Base-by-base conservation (phyloP, 2,797 vertebrate species). In the Chelidonichthys spinosus region DNA sequence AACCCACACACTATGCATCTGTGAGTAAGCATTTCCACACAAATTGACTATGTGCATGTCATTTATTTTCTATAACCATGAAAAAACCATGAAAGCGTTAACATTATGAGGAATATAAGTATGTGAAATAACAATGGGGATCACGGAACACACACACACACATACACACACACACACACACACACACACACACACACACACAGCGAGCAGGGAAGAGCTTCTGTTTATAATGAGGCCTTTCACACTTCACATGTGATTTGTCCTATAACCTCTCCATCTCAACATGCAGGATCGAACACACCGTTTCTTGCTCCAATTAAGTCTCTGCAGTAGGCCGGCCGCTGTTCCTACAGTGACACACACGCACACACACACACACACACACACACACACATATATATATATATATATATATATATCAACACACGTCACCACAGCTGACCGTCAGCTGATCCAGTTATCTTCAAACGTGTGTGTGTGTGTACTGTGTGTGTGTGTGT, bases 171-270 rank as follows among this genome's bases (percentile, higher is more conserved):
- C 15, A 36, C 32, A 11, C 49, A 65, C 7, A 33, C 56, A 63
- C 52, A 44, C 42, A 62, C 25, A 56, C 61, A 42, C 5, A 36
- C 14, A 59, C 8, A 6, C 7, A 35, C 15, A 44, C 25, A 39
- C 46, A 47, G 25, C 43, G 14, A 25, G 25, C 25, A 25, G 25
- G 25, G 25, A 25, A 25, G 92, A 40, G 93, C 93, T 82, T 95
- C 94, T 78, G 93, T 94, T 83, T 95, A 73, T 87, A 90, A 95
- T 62, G 92, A 83, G 94, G 25, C 53, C 60, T 69, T 81, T 72
- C 72, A 80, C 78, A 78, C 65, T 71, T 77, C 14, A 53, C 50
- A 52, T 76, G 65, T 32, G 50, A 77, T 69, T 87, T 65, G 72
- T 18, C 47, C 17, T n/a, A 69, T 17, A 70, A 70, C 61, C 76